These are phyloP conservation scores for Micromys minutus DNA, from an alignment of 2,113 vertebrate genomes.

Conservation along the genomic window DNA sequence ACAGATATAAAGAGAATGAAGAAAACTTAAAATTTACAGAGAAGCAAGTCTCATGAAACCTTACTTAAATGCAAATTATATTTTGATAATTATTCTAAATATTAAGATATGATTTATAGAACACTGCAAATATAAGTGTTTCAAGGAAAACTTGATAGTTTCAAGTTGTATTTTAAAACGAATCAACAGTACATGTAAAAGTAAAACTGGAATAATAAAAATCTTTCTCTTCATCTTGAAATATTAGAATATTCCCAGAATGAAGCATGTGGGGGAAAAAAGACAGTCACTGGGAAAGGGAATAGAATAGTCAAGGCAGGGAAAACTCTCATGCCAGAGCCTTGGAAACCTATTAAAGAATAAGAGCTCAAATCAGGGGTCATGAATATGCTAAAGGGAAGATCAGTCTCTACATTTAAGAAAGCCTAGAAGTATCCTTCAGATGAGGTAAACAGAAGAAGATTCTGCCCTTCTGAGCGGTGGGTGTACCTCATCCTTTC, in stretches of 20 bases:
- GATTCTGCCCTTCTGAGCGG: neutral
- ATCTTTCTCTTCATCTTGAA: neutral
- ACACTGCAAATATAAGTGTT: neutral
- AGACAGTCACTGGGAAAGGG: neutral
- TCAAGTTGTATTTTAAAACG: neutral
- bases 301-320: neutral
- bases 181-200: neutral
- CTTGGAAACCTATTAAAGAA: neutral
- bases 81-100: neutral
- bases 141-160: neutral
- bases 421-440: neutral
- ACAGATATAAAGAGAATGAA: neutral
- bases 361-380: neutral
- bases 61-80: neutral
- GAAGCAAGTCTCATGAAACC: neutral
- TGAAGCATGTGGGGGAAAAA: rapidly evolving
- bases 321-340: neutral
- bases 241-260: neutral
- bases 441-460: neutral
- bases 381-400: no score
- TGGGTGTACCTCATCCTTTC: neutral
- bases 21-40: neutral
- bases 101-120: neutral
- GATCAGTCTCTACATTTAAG: neutral
- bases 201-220: neutral